These are phyloP conservation scores for Pyrochroa serraticornis DNA, from an alignment of 2,888 invertebrate species.

Conservation along the genomic window DNA sequence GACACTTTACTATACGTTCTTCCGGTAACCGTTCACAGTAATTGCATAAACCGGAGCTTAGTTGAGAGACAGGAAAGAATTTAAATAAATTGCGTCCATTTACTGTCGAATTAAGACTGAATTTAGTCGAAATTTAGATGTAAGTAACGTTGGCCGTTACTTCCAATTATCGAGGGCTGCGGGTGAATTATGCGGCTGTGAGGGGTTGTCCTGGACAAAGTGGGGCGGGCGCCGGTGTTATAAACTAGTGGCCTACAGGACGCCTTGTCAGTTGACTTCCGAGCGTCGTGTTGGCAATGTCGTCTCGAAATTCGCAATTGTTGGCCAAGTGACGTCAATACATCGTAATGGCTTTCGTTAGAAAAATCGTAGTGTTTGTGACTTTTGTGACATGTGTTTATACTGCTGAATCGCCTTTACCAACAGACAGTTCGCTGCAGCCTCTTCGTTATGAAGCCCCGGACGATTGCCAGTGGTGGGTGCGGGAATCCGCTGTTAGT, in stretches of 20 bases:
- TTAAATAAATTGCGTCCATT: too few species aligned
- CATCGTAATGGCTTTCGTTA: constrained; percentile 6
- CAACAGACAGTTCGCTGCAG: constrained; percentile 54
- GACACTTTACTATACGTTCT: background rate
- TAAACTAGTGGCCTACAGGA: constrained; percentile 39
- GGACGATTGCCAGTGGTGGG: constrained; percentile 84
- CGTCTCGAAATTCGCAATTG: constrained; percentile 4
- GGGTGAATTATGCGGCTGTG: constrained; percentile 39
- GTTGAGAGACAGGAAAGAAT: too few species aligned
- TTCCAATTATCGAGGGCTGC: constrained; percentile 14
- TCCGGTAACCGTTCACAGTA: too few species aligned
- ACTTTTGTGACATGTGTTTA: constrained; percentile 13
- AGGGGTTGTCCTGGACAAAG: constrained; percentile 33
- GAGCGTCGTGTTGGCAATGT: constrained; percentile 35
- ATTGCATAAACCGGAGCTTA: too few species aligned
- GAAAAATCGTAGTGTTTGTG: constrained; percentile 7
- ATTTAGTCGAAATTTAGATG: too few species aligned
- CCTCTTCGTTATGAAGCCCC: constrained; percentile 77
- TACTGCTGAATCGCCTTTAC: constrained; percentile 22
- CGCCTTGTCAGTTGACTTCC: constrained; percentile 37
- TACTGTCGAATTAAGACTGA: too few species aligned
- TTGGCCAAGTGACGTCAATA: too few species aligned
- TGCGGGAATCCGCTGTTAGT: constrained; percentile 64
- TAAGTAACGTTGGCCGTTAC: background rate
- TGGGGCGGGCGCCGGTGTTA: constrained; percentile 35